Percentiles rank a stretch among this genome's conserved stretches.
phyloP scores from a whole-genome alignment of 2,113 vertebrate genomes.

The Hypanus sabinus region DNA sequence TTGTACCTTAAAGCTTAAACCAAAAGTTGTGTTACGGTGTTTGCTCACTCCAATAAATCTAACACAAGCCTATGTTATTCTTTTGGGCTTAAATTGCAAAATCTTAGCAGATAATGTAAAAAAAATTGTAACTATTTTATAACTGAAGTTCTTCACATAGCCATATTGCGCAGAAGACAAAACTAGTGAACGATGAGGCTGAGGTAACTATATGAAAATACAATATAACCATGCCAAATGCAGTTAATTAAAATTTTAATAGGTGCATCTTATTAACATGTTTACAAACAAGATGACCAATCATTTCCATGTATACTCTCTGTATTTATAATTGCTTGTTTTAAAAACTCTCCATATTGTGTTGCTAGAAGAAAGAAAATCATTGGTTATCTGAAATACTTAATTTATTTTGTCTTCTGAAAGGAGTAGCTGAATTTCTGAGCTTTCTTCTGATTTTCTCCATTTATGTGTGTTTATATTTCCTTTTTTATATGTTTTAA shows the following conservation, averaged over 20 bases:
- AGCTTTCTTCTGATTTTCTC: background rate
- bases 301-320: background rate
- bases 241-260: too few relatives aligned
- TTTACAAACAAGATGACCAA: background rate
- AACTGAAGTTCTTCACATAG: background rate
- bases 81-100: background rate
- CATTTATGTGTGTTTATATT: background rate
- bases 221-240: background rate
- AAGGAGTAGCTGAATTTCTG: too few relatives aligned
- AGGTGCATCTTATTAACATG: background rate
- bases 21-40: background rate
- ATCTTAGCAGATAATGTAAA: background rate
- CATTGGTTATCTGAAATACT: too few relatives aligned
- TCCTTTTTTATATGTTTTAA: background rate
- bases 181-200: slow-evolving; percentile 27
- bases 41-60: background rate
- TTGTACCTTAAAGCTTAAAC: background rate
- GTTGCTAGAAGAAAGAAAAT: too few relatives aligned
- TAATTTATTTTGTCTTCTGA: background rate
- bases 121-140: background rate
- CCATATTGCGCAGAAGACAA: background rate
- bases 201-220: slow-evolving; percentile 2
- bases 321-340: background rate
- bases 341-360: background rate
- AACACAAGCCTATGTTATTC: too few relatives aligned